These are phyloP conservation scores for Drosophila monieri DNA, from an alignment of 2,888 invertebrate species.

Conservation along the genomic window DNA sequence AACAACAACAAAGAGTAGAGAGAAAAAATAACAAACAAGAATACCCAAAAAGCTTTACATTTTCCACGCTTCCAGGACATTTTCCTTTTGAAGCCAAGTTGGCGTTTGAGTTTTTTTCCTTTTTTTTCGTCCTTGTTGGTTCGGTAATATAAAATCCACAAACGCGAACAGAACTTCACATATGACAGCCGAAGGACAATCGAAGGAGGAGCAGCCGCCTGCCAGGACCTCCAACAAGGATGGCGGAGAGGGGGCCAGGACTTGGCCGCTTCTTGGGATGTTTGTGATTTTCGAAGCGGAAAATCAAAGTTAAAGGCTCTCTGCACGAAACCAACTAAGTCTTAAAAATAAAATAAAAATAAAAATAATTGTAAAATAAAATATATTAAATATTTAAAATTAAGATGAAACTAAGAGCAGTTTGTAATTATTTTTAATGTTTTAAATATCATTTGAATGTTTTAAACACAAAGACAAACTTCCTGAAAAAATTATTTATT, in stretches of 20 bases:
- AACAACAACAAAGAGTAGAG: neutral
- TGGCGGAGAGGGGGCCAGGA: neutral
- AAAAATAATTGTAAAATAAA: neutral
- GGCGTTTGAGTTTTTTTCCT: constrained; percentile 32
- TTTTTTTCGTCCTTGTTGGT: constrained; percentile 38
- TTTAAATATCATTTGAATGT: too few relatives aligned
- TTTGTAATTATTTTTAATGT: neutral
- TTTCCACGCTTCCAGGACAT: constrained; percentile 14
- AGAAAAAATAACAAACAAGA: constrained; percentile 3
- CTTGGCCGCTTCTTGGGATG: constrained; percentile 48
- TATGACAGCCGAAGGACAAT: constrained; percentile 68
- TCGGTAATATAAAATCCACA: constrained; percentile 72
- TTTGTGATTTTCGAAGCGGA: constrained; percentile 79
- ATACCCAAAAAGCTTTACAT: constrained; percentile 1
- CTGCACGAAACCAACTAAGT: constrained; percentile 43
- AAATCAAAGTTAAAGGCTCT: constrained; percentile 70
- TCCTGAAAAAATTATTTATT: too few relatives aligned
- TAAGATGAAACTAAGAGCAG: neutral
- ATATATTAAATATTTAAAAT: neutral
- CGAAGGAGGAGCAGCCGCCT: constrained; percentile 24
- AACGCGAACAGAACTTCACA: constrained; percentile 75
- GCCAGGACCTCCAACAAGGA: neutral
- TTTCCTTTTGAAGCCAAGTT: constrained; percentile 67
- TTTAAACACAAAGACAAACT: neutral
- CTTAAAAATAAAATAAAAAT: neutral